These are phyloP conservation scores for Steinernema carpocapsae DNA, from an alignment of 2,888 invertebrate genomes.

Conservation along the genomic window DNA sequence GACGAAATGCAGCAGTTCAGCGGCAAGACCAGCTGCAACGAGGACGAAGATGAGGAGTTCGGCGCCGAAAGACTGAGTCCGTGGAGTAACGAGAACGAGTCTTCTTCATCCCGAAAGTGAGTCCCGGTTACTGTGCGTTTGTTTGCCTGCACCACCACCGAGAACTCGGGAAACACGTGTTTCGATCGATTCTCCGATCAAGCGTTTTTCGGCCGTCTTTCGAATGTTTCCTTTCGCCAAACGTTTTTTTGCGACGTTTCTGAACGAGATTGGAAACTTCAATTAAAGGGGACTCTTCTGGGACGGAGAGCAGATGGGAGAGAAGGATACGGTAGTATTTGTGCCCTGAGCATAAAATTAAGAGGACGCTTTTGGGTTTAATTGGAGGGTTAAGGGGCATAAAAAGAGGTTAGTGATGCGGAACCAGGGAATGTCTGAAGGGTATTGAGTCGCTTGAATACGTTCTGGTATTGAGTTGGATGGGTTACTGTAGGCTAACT, in stretches of 20 bases:
- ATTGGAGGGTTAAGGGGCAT: too few relatives aligned
- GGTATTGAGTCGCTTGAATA: too few relatives aligned
- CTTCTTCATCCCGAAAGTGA: constrained; percentile 28
- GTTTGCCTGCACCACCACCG: background rate
- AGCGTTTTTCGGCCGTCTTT: background rate
- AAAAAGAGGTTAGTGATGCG: too few relatives aligned
- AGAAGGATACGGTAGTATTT: background rate
- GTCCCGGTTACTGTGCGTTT: constrained; percentile 1
- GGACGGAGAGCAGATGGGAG: background rate
- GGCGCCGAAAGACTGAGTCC: constrained; percentile 12
- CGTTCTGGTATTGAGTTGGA: too few relatives aligned
- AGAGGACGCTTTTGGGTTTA: too few relatives aligned
- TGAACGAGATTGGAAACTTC: background rate
- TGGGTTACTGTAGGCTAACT: too few relatives aligned
- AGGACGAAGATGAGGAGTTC: constrained; percentile 29
- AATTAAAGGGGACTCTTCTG: background rate
- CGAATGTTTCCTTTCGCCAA: background rate
- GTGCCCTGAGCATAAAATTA: too few relatives aligned
- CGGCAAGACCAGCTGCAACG: constrained; percentile 35
- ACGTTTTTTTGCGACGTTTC: background rate
- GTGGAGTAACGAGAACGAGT: constrained; percentile 33
- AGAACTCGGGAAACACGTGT: constrained; percentile 26
- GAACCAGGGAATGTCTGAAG: too few relatives aligned
- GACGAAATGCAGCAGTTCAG: constrained; percentile 33
- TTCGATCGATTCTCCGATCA: constrained; percentile 21